A percentile compares a stretch with the other conserved stretches of the same genome.
These are phyloP conservation scores for Chaetura pelagica DNA, from an alignment of 2,113 vertebrate species.

Conservation along the genomic window DNA sequence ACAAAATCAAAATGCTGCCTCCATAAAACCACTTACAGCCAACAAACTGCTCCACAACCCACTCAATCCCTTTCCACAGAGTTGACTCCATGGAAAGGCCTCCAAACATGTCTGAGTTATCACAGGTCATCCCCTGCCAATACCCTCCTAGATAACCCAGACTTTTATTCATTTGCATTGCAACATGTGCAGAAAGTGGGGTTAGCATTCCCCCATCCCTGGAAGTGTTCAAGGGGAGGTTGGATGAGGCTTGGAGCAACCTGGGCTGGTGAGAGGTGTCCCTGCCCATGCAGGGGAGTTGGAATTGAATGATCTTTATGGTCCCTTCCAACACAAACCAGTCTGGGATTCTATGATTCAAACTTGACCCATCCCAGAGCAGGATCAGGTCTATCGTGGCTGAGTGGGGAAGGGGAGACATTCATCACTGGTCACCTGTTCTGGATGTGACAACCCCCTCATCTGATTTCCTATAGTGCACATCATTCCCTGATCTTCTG, in stretches of 20 bases:
- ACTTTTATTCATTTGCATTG: neutral
- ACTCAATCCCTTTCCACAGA: rapidly evolving
- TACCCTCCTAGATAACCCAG: rapidly evolving
- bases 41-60: neutral
- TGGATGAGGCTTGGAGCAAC: too few relatives aligned
- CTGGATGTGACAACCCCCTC: neutral
- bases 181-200: rapidly evolving
- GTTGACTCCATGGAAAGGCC: too few relatives aligned
- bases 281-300: too few relatives aligned
- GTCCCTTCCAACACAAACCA: too few relatives aligned
- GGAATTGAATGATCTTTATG: too few relatives aligned
- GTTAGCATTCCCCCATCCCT: too few relatives aligned
- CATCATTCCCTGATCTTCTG: rapidly evolving
- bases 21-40: rapidly evolving
- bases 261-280: too few relatives aligned
- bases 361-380: rapidly evolving
- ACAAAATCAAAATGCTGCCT: neutral
- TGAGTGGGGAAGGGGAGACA: neutral
- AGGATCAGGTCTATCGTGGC: rapidly evolving
- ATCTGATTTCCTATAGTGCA: rapidly evolving
- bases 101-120: rapidly evolving
- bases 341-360: too few relatives aligned
- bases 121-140: neutral
- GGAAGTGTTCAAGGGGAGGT: too few relatives aligned
- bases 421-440: rapidly evolving